Evolutionary conservation across 1,140 invertebrate species (phyloP), one percentile per base, ranked within the genome.

Genomic region (Acarapis woodi): DNA sequence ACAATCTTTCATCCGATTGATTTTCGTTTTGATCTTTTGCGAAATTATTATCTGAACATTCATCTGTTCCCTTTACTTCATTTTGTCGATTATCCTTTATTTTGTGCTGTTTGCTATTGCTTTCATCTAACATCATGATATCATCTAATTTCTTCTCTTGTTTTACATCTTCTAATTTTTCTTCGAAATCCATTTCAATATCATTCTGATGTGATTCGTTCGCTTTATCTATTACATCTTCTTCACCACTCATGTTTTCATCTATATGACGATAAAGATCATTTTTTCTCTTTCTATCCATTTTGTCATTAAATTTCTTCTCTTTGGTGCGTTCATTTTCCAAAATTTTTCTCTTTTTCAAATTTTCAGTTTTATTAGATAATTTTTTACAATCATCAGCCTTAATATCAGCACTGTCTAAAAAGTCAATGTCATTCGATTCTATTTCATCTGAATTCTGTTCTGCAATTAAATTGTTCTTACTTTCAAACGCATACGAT

Each of bases 1-100:
- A 59, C 12, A 54, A 53, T 35, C 82, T 74, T 8, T 77, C 78
- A 46, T 79, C 74, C 10, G 78, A 58, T 40, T 74, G 67, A 21
- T n/a, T n/a, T 72, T n/a, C n/a, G n/a, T n/a, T 47, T 24, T 58
- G 54, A 15, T 55, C 61, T n/a, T 26, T 26, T 26, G 32, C 14
- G 10, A 32, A 12, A 43, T 67, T 57, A 6, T 42, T 47, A 44
- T 49, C 55, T 41, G 51, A 53, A 41, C 42, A 32, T 15, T 42
- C 29, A 37, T 32, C 19, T 15, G 20, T 29, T 20, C 28, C 15
- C 6, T 33, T 19, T 31, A 8, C 22, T 30, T 30, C 22, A 19
- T 42, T 3, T 37, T 4, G 18, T 8, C 18, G 9, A 16, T 35
- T 16, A 4, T 33, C 2, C 12, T 15, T 20, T 25, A 8, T 30